Conservation (phyloP, 30 jellyfish, hydroid and myxozoan genomes). For the Morbakka virulenta region DNA sequence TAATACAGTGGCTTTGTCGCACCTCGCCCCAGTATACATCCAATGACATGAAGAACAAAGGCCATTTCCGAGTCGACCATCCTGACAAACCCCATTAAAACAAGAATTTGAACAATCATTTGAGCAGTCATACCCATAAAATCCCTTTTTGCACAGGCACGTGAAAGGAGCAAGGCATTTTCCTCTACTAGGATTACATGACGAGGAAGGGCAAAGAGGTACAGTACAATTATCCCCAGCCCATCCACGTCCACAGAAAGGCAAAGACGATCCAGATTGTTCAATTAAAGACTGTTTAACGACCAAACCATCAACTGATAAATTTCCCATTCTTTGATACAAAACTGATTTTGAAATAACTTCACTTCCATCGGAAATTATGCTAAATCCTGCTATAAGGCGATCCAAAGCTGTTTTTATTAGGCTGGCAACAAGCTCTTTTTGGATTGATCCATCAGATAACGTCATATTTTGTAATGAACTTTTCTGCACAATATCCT, state of each 20-base stretch:
- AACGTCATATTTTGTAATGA: neutral
- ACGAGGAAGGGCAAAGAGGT: conserved; percentile 32
- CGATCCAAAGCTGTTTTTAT: neutral
- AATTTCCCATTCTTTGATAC: neutral
- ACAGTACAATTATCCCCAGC: conserved; percentile 62
- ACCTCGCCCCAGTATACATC: conserved; percentile 62
- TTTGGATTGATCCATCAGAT: neutral
- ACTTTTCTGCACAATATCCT: neutral
- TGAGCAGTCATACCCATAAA: conserved; percentile 59
- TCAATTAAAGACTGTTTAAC: too few species aligned
- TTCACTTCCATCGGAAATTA: conserved; percentile 41
- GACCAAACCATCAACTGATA: too few species aligned
- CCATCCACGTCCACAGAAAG: conserved; percentile 61
- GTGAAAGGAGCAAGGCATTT: conserved; percentile 55
- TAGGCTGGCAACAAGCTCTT: neutral
- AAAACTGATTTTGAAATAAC: conserved; percentile 1
- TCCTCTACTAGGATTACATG: conserved; percentile 55
- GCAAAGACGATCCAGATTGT: neutral
- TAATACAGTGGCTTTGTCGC: conserved; percentile 56
- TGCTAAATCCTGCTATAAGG: too few species aligned
- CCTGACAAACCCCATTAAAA: conserved; percentile 68
- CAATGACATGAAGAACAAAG: conserved; percentile 63
- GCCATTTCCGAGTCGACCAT: conserved; percentile 82
- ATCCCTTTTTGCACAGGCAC: conserved; percentile 70
- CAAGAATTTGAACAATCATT: conserved; percentile 35